phyloP scores from a whole-genome alignment of 2,113 vertebrate species.

The Meles meles region DNA sequence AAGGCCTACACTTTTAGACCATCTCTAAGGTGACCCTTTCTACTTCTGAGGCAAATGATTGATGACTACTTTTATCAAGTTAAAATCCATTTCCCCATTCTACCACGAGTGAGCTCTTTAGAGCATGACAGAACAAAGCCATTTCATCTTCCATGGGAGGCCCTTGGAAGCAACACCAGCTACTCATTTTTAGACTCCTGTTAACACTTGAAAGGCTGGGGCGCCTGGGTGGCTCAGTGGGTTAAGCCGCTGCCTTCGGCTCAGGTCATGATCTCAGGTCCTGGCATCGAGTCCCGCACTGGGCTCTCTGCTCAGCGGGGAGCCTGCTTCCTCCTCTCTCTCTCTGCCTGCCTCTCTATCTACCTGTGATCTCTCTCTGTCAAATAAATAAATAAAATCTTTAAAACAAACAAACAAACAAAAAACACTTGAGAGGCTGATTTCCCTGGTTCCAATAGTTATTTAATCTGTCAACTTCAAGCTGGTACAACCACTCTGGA shows the following conservation, averaged over 20 bases:
- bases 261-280: too few relatives aligned
- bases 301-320: too few relatives aligned
- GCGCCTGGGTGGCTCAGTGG: too few relatives aligned
- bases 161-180: background rate
- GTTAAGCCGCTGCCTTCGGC: too few relatives aligned
- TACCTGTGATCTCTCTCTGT: too few relatives aligned
- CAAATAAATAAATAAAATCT: too few relatives aligned
- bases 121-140: background rate
- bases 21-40: background rate
- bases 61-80: background rate
- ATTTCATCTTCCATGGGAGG: background rate
- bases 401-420: too few relatives aligned
- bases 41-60: background rate
- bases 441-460: background rate
- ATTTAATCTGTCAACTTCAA: background rate
- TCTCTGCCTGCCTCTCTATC: too few relatives aligned
- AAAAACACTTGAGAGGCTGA: background rate
- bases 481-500: too few relatives aligned
- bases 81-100: background rate
- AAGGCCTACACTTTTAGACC: background rate
- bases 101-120: background rate
- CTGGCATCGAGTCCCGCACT: too few relatives aligned
- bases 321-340: too few relatives aligned
- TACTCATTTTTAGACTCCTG: background rate
- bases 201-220: background rate